Evolutionary conservation across 2,113 vertebrate genomes (phyloP).

Genomic region (Brachypteracias leptosomus): DNA sequence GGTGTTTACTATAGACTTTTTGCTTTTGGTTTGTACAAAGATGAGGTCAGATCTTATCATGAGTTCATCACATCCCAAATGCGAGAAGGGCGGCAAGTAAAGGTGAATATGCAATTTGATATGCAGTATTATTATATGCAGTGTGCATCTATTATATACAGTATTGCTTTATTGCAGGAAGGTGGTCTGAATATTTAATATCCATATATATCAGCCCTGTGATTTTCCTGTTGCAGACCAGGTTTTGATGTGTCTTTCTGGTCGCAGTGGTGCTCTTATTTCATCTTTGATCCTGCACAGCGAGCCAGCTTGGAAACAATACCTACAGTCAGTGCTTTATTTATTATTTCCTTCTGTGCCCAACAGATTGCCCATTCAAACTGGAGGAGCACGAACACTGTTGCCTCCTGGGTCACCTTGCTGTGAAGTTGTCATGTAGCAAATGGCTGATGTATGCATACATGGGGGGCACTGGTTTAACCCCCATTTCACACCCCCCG

Average conservation of each 20-base stretch:
- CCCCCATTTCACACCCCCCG: constrained; percentile 40
- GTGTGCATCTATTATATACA: no score
- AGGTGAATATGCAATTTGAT: background rate
- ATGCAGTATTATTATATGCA: no score
- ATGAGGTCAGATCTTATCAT: background rate
- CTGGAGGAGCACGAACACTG: background rate
- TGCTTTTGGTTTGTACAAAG: background rate
- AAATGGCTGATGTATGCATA: constrained; percentile 69
- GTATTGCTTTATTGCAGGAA: background rate
- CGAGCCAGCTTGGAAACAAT: background rate
- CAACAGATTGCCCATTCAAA: constrained; percentile 62
- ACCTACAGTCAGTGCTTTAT: background rate
- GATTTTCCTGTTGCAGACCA: background rate
- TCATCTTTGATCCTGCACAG: background rate
- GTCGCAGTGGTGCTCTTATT: background rate
- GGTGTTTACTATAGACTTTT: background rate
- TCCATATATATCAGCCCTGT: background rate
- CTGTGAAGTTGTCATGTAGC: constrained; percentile 55
- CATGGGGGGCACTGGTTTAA: constrained; percentile 17
- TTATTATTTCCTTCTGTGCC: constrained; percentile 70
- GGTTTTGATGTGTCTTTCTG: background rate
- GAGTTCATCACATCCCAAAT: background rate
- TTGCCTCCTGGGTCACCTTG: constrained; percentile 46
- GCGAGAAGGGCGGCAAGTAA: background rate
- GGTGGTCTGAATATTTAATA: background rate